Base-by-base conservation (phyloP, 2,797 vertebrate genomes). In the Poeciliopsis infans region DNA sequence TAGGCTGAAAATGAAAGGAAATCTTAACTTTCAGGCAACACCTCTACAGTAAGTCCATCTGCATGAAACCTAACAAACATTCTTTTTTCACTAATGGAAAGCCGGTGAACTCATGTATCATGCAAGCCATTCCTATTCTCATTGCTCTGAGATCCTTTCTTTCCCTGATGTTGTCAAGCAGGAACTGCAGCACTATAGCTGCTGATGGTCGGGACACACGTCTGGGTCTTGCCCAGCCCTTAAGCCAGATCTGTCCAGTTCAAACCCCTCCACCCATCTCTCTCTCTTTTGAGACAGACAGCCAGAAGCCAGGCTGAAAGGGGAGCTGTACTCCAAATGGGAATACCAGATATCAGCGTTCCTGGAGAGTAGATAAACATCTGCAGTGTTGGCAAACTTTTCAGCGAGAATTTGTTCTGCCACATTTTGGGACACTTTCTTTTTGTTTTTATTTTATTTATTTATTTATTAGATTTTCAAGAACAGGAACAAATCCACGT, bases 131-230 rank as follows among this genome's bases (percentile, higher is more conserved):
- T 77, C 45, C 72, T 76, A 51, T 73, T 68, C 78, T 39, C 69
- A 75, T 78, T 74, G 46, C 55, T 76, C 25, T 51, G 3, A 76
- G 45, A 87, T 72, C 74, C 76, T 75, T 82, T 39, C 64, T 75
- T 79, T 20, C 68, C 28, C 51, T 76, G 61, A 46, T 69, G 75
- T 71, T 25, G 46, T 83, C 74, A 57, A 66, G 57, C 53, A 84
- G 33, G 25, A 75, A 76, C 81, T 82, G 86, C 86, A 91, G 70
- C 28, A 33, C 77, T 72, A 69, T 79, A 84, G 74, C 78, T 77
- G 68, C 80, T 74, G 85, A 83, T 78, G 81, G 80, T 74, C 79
- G 72, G 20, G 77, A 86, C 84, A 91, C 39, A 47, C 87, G 79
- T 72, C 70, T 55, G 64, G 25, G 51, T 78, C 75, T 82, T 85